phyloP scores from a whole-genome alignment of 2,888 invertebrate species.

The Aproaerema taeniolella region DNA sequence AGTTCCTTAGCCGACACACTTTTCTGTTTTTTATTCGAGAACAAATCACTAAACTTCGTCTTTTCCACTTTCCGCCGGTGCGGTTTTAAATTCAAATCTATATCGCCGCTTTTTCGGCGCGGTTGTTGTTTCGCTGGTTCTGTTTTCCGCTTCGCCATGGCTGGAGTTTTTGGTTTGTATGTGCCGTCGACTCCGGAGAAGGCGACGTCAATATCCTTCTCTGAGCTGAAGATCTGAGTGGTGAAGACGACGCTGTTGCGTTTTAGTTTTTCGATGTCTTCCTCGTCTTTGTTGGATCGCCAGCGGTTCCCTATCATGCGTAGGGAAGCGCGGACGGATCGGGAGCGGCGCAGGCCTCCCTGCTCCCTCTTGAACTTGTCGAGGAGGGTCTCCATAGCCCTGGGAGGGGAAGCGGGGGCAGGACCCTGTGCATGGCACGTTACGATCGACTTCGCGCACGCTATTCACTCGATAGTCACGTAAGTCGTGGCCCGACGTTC shows the following conservation, averaged over 20 bases:
- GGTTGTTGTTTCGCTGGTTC: constrained; percentile 42
- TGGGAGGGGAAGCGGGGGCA: constrained; percentile 53
- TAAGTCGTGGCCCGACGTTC: constrained; percentile 69
- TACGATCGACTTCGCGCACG: constrained; percentile 66
- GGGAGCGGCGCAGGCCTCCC: constrained; percentile 77
- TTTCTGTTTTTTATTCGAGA: constrained; percentile 66
- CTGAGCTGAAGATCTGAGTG: constrained; percentile 56
- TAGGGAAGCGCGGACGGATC: constrained; percentile 83
- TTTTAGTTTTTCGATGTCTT: constrained; percentile 50
- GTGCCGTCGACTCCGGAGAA: constrained; percentile 67
- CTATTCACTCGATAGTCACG: constrained; percentile 70
- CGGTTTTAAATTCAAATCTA: constrained; percentile 61
- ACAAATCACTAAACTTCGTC: constrained; percentile 65
- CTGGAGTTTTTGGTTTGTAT: constrained; percentile 64
- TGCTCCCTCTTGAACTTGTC: constrained; percentile 72
- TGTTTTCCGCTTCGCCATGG: constrained; percentile 60
- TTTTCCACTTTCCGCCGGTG: constrained; percentile 61
- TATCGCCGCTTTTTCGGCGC: constrained; percentile 61
- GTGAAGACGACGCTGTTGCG: constrained; percentile 54
- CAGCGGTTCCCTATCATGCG: constrained; percentile 81
- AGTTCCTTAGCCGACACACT: constrained; percentile 63
- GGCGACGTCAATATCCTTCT: constrained; percentile 61
- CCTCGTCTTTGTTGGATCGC: constrained; percentile 66
- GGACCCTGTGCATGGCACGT: constrained; percentile 71
- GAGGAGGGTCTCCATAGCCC: constrained; percentile 75